These are phyloP conservation scores for Delia radicum DNA, from an alignment of 1,140 invertebrate genomes.

Conservation along the genomic window DNA sequence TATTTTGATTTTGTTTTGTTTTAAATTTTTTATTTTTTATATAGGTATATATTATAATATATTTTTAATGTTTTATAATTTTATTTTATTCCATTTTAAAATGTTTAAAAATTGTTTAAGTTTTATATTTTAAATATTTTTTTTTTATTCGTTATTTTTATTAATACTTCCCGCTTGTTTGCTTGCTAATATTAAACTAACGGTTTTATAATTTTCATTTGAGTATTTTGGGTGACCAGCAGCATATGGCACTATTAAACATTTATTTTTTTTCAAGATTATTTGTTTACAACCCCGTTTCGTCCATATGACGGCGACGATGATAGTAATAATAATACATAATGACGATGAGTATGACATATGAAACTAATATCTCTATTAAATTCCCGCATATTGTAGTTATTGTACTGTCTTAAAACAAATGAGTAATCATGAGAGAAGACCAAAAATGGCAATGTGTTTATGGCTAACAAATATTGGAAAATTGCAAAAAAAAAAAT, in stretches of 20 bases:
- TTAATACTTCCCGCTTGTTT: neutral
- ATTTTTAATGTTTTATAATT: too few relatives aligned
- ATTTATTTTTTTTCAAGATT: neutral
- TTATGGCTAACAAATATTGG: too few relatives aligned
- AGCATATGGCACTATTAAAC: neutral
- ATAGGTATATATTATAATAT: too few relatives aligned
- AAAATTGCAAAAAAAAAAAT: too few relatives aligned
- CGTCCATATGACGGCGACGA: neutral
- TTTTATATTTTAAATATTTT: neutral
- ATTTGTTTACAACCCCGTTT: neutral
- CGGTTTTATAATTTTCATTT: neutral
- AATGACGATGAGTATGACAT: neutral
- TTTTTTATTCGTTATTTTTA: constrained; percentile 1
- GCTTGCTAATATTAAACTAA: neutral
- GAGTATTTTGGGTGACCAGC: neutral
- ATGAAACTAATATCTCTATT: neutral
- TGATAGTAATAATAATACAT: neutral
- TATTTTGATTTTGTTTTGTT: neutral
- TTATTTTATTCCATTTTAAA: too few relatives aligned
- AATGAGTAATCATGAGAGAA: neutral
- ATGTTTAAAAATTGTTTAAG: neutral
- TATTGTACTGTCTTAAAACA: too few relatives aligned
- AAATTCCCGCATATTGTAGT: neutral
- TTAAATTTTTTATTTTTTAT: neutral
- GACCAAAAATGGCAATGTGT: too few relatives aligned